Conservation (phyloP, 2,888 invertebrate genomes). For the Euspilapteryx auroguttella region DNA sequence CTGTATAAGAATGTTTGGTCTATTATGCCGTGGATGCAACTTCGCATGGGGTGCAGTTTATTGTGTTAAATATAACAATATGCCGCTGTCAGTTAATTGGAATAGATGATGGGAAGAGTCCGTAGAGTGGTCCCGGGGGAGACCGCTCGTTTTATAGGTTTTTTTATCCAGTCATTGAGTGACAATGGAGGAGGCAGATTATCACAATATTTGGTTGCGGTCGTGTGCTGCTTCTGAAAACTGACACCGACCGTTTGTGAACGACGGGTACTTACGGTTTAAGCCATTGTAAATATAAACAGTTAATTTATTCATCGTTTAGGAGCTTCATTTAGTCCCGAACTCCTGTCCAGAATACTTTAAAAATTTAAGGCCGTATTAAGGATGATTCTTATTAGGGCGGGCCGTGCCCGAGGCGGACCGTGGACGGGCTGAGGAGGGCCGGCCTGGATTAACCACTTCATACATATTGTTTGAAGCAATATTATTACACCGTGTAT, state of each 20-base stretch:
- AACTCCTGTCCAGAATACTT: too few species aligned
- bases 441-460: too few species aligned
- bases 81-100: slow-evolving; percentile 61
- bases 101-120: slow-evolving; percentile 59
- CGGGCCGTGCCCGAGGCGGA: too few species aligned
- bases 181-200: slow-evolving; percentile 45
- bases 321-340: too few species aligned
- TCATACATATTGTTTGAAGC: too few species aligned
- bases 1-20: background rate
- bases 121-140: slow-evolving; percentile 38
- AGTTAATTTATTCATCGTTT: background rate
- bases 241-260: slow-evolving; percentile 17
- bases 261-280: slow-evolving; percentile 17
- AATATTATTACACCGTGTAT: too few species aligned
- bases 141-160: slow-evolving; percentile 15
- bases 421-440: too few species aligned
- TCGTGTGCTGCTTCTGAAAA: slow-evolving; percentile 36
- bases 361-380: too few species aligned
- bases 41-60: slow-evolving; percentile 24
- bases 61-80: slow-evolving; percentile 60
- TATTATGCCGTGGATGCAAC: background rate
- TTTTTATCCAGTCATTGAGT: slow-evolving; percentile 57
- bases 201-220: slow-evolving; percentile 54
- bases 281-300: background rate
- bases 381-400: background rate